A percentile compares a stretch with the other conserved stretches of the same genome.
Conservation (phyloP, 2,113 vertebrate genomes). For the Cyprinus carpio region DNA sequence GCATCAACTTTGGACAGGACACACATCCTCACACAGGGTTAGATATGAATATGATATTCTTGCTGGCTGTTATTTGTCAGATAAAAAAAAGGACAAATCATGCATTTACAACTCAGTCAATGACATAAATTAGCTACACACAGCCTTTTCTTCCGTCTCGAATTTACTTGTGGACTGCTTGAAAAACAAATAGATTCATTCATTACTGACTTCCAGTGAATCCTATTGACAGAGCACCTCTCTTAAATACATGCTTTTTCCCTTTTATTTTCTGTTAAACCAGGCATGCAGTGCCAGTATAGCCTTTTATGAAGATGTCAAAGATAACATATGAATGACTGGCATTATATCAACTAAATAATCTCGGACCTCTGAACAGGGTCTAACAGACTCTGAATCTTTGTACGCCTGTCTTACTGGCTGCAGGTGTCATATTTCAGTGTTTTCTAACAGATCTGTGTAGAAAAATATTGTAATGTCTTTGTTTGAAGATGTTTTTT, state of each 20-base stretch:
- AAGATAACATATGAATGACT: background rate
- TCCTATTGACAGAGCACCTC: background rate
- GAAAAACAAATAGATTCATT: conserved; percentile 23
- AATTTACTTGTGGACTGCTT: background rate
- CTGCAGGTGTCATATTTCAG: background rate
- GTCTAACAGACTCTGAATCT: background rate
- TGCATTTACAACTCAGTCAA: background rate
- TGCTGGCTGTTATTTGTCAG: background rate
- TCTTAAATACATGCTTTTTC: background rate
- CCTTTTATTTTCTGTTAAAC: background rate
- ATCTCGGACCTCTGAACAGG: background rate
- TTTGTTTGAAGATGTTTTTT: background rate
- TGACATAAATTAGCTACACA: background rate
- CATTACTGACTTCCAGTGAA: background rate
- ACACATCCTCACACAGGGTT: background rate
- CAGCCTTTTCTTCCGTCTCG: background rate
- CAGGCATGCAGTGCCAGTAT: background rate
- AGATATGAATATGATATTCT: background rate
- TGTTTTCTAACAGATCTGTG: background rate
- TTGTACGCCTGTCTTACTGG: background rate
- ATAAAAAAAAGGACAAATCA: background rate
- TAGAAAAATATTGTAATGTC: background rate
- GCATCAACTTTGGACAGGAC: conserved; percentile 8
- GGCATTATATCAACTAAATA: background rate
- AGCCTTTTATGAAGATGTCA: background rate